phyloP scores from a whole-genome alignment of 2,888 invertebrate species.

The Rhingia campestris region DNA sequence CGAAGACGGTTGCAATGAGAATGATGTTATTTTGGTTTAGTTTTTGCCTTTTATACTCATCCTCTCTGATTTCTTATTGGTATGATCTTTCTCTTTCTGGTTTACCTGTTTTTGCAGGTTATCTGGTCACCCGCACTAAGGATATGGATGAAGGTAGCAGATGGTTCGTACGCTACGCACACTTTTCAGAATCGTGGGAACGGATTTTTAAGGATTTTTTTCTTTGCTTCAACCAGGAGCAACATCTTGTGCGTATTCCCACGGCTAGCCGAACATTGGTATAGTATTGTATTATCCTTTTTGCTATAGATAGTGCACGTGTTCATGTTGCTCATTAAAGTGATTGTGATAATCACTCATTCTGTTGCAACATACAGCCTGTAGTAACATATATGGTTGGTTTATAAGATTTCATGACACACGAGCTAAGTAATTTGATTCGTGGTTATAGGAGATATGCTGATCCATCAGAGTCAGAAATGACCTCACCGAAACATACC shows the following conservation, averaged over 20 bases:
- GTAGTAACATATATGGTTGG: no score
- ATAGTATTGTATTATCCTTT: no score
- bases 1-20: slow-evolving; percentile 74
- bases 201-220: slow-evolving; percentile 48
- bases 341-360: no score
- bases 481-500: no score
- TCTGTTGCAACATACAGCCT: no score
- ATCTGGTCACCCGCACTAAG: slow-evolving; percentile 23
- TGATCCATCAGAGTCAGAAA: no score
- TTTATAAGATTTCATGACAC: no score
- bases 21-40: slow-evolving; percentile 76
- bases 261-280: slow-evolving; percentile 10
- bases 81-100: slow-evolving; percentile 26
- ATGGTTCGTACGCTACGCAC: slow-evolving; percentile 34
- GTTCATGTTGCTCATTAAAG: no score
- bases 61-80: slow-evolving; percentile 35
- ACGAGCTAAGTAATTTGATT: no score
- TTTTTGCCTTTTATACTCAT: slow-evolving; percentile 77
- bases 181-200: slow-evolving; percentile 51
- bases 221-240: not conserved
- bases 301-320: no score
- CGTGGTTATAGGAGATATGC: no score
- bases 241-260: slow-evolving; percentile 63
- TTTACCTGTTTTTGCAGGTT: slow-evolving; percentile 57
- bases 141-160: slow-evolving; percentile 37